Evolutionary conservation across 2,888 invertebrate genomes (phyloP).

Genomic region (Acanthosepion lycidas): DNA sequence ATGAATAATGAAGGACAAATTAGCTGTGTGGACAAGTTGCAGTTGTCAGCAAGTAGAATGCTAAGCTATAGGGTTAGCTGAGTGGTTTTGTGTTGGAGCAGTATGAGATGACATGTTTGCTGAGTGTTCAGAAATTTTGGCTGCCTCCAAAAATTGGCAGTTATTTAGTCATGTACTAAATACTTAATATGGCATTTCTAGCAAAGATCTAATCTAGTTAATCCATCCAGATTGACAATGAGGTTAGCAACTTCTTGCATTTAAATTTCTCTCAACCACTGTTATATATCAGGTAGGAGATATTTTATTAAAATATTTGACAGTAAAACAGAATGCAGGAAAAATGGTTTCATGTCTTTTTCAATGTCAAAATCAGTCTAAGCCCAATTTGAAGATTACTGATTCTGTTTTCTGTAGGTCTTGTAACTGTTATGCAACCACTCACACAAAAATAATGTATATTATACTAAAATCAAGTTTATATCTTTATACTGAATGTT

Average conservation of each 20-base stretch:
- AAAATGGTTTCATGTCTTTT: no score
- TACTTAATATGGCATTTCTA: background rate
- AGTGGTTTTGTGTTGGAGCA: background rate
- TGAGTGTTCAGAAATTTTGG: background rate
- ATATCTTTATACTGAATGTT: no score
- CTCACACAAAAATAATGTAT: no score
- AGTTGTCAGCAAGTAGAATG: background rate
- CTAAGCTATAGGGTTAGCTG: background rate
- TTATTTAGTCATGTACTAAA: background rate
- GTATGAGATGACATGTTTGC: background rate
- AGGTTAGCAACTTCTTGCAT: background rate
- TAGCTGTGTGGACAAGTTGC: background rate
- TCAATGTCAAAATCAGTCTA: no score
- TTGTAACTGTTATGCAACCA: no score
- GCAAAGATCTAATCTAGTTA: background rate
- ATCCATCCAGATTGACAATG: background rate
- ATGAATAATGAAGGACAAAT: slow-evolving; percentile 20
- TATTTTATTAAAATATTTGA: no score
- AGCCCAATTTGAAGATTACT: no score
- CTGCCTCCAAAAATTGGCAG: background rate
- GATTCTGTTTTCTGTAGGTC: no score
- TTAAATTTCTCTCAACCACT: no score
- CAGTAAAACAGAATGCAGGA: no score
- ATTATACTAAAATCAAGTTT: no score
- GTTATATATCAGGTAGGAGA: no score